These are phyloP conservation scores for Stegastes partitus DNA, from an alignment of 2,113 vertebrate species.

Conservation along the genomic window DNA sequence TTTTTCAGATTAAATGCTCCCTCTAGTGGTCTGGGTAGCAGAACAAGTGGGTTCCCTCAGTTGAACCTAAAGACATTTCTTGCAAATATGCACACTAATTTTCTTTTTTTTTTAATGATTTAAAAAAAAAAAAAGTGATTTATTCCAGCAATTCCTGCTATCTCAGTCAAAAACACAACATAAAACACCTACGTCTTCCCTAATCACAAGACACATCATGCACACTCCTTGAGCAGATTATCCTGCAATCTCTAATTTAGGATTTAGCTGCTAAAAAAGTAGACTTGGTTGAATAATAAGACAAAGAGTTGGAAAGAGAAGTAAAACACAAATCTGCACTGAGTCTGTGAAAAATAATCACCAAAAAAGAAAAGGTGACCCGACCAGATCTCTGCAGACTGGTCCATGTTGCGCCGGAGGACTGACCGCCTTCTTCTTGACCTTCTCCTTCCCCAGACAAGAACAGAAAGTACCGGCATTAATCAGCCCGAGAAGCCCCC, in stretches of 20 bases:
- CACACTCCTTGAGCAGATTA: too few species aligned
- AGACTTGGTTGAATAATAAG: constrained; percentile 30
- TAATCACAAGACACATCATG: too few species aligned
- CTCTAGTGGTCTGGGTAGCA: constrained; percentile 73
- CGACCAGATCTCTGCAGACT: too few species aligned
- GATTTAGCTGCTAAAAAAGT: too few species aligned
- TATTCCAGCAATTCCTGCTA: too few species aligned
- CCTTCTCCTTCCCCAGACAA: constrained; percentile 39
- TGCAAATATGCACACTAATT: neutral
- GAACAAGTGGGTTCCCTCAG: constrained; percentile 19
- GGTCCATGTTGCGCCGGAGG: neutral
- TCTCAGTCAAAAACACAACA: too few species aligned
- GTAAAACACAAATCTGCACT: constrained; percentile 11
- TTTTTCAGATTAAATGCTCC: constrained; percentile 67
- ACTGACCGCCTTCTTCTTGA: neutral
- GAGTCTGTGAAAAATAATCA: constrained; percentile 8
- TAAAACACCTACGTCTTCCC: too few species aligned
- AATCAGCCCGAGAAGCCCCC: constrained; percentile 1
- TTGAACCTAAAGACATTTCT: constrained; percentile 4
- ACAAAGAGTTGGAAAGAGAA: neutral
- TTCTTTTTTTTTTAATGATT: too few species aligned
- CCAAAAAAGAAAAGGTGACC: neutral
- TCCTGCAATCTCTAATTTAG: too few species aligned
- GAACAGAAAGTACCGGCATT: constrained; percentile 23
- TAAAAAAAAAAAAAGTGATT: too few species aligned